Conservation (phyloP, 2,797 vertebrate genomes). For the Oreortyx pictus region DNA sequence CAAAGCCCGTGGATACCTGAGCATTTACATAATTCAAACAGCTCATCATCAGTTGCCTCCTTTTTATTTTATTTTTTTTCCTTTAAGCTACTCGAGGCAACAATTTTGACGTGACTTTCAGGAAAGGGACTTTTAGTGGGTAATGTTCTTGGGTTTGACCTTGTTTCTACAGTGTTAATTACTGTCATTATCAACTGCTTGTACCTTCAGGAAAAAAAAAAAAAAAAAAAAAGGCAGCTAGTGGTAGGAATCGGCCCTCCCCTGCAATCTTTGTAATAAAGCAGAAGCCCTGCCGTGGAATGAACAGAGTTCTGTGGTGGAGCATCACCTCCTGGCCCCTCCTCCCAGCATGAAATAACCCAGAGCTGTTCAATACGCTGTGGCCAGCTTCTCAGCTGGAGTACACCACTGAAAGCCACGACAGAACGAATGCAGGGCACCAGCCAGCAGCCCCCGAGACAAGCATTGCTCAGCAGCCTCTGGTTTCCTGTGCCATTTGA, state of each 20-base stretch:
- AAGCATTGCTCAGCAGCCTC: background rate
- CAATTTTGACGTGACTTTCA: constrained; percentile 55
- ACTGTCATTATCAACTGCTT: constrained; percentile 59
- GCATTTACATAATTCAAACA: constrained; percentile 74
- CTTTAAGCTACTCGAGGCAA: constrained; percentile 39
- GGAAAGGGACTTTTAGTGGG: constrained; percentile 65
- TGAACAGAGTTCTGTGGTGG: background rate
- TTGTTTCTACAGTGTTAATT: constrained; percentile 67
- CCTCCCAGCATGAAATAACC: background rate
- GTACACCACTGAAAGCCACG: fast-evolving
- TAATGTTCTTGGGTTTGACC: constrained; percentile 60
- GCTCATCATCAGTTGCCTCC: constrained; percentile 60
- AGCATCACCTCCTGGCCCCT: background rate
- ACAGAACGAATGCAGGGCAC: background rate
- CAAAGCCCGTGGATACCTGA: constrained; percentile 69
- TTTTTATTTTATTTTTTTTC: background rate
- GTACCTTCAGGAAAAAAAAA: constrained; percentile 26
- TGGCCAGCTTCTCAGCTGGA: background rate
- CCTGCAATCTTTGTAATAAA: constrained; percentile 21
- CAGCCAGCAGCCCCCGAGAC: background rate
- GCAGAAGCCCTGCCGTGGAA: background rate
- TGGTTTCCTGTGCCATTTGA: fast-evolving
- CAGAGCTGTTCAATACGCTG: background rate
- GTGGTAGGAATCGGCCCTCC: constrained; percentile 43
- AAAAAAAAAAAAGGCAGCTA: constrained; percentile 23